These are phyloP conservation scores for Acridotheres tristis DNA, from an alignment of 2,797 vertebrate genomes.

Conservation along the genomic window DNA sequence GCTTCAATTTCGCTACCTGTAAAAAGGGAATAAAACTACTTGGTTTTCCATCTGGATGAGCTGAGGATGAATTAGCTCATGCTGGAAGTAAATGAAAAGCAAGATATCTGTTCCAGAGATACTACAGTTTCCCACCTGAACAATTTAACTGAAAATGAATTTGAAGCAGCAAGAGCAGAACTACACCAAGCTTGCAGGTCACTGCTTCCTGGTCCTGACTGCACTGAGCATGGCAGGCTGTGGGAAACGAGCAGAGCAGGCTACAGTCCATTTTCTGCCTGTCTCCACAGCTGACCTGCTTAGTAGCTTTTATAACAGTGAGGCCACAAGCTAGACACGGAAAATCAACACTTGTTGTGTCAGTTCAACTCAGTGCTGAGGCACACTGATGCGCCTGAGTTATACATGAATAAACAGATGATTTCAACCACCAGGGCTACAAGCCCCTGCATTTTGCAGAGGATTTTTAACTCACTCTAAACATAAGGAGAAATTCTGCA, in stretches of 20 bases:
- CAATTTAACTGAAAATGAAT: slow-evolving; percentile 34
- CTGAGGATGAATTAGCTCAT: slow-evolving; percentile 36
- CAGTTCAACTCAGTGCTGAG: slow-evolving; percentile 52
- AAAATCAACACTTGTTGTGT: slow-evolving; percentile 61
- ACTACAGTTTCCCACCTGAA: slow-evolving; percentile 21
- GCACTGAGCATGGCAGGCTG: not conserved
- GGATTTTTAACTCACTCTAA: slow-evolving; percentile 25
- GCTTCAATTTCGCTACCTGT: slow-evolving; percentile 16
- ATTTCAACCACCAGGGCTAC: slow-evolving; percentile 41
- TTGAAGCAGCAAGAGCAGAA: slow-evolving; percentile 26
- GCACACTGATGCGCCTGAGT: slow-evolving; percentile 45
- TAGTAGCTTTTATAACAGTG: slow-evolving; percentile 40
- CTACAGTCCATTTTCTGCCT: slow-evolving; percentile 44
- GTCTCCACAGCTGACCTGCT: slow-evolving; percentile 56
- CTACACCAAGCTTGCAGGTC: slow-evolving; percentile 14
- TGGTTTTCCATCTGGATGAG: slow-evolving; percentile 19
- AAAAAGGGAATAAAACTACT: slow-evolving; percentile 23
- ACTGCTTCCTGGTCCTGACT: not conserved
- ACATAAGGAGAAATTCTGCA: not conserved
- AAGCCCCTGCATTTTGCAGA: slow-evolving; percentile 46
- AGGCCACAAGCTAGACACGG: slow-evolving; percentile 45
- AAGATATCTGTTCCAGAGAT: not conserved
- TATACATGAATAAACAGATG: slow-evolving; percentile 63
- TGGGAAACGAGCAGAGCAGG: slow-evolving; percentile 9
- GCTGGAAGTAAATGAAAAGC: slow-evolving; percentile 30